phyloP scores from a whole-genome alignment of 2,888 invertebrate genomes.

The Mantis religiosa region DNA sequence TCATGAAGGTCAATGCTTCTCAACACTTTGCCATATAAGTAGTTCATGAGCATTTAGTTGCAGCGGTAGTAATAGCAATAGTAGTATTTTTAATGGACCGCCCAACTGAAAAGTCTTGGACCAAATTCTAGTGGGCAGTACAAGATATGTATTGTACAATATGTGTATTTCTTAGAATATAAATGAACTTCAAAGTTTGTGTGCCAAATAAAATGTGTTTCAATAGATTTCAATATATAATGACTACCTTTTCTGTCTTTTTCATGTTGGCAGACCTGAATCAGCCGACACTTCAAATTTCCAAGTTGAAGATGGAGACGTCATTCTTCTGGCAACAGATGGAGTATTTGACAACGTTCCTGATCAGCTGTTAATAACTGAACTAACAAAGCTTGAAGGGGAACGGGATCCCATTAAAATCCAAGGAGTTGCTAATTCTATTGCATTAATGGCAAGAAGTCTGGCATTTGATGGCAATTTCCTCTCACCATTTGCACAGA shows the following conservation, averaged over 20 bases:
- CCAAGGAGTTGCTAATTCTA: conserved; percentile 88
- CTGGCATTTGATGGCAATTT: conserved; percentile 92
- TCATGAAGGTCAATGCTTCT: too few species aligned
- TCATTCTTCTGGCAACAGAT: conserved; percentile 92
- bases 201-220: too few species aligned
- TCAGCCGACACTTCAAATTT: conserved; percentile 86
- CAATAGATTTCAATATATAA: too few species aligned
- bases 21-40: too few species aligned
- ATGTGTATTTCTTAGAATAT: too few species aligned
- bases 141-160: too few species aligned
- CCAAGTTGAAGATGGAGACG: conserved; percentile 87
- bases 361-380: conserved; percentile 80
- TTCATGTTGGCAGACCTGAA: conserved; percentile 63
- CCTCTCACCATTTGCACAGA: conserved; percentile 92
- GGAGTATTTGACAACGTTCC: conserved; percentile 98
- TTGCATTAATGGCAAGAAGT: conserved; percentile 92
- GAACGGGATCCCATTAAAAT: conserved; percentile 69
- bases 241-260: neutral
- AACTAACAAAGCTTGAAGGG: conserved; percentile 70
- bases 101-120: too few species aligned
- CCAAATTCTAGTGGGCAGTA: too few species aligned
- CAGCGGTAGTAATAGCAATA: too few species aligned
- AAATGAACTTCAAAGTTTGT: too few species aligned
- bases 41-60: too few species aligned
- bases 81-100: too few species aligned